These are phyloP conservation scores for Trisateles emortualis DNA, from an alignment of 2,888 invertebrate species.

Conservation along the genomic window DNA sequence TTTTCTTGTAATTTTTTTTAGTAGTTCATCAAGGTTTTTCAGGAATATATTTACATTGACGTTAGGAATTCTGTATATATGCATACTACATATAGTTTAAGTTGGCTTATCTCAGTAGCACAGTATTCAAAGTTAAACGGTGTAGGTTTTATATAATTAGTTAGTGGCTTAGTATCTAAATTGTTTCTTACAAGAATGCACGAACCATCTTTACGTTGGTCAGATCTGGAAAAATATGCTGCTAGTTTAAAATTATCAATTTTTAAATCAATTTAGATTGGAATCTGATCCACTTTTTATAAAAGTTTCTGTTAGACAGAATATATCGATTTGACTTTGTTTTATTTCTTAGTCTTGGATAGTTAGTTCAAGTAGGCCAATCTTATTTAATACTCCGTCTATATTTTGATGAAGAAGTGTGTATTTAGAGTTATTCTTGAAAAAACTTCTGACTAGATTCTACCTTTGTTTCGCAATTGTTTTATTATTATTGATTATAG, in stretches of 20 bases:
- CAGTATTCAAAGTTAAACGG: constrained; percentile 2
- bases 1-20: not conserved
- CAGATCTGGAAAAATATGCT: not conserved
- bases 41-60: not conserved
- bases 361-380: not conserved
- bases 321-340: not conserved
- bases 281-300: not conserved
- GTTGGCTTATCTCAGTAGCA: not conserved
- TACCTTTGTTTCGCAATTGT: no score
- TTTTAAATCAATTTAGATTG: not conserved
- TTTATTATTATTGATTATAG: no score
- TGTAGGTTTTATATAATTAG: not conserved
- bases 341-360: not conserved
- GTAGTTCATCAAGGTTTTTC: not conserved
- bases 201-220: constrained; percentile 1
- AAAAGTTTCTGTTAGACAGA: not conserved
- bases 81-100: not conserved
- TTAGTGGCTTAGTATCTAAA: not conserved
- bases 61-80: constrained; percentile 6
- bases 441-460: no score
- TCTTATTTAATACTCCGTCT: not conserved
- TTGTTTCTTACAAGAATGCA: not conserved
- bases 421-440: no score
- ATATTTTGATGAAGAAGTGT: no score
- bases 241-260: not conserved